Evolutionary conservation across 2,888 invertebrate genomes (phyloP), one percentile per base, ranked within the genome.

Genomic region (Pyrrhia umbra): DNA sequence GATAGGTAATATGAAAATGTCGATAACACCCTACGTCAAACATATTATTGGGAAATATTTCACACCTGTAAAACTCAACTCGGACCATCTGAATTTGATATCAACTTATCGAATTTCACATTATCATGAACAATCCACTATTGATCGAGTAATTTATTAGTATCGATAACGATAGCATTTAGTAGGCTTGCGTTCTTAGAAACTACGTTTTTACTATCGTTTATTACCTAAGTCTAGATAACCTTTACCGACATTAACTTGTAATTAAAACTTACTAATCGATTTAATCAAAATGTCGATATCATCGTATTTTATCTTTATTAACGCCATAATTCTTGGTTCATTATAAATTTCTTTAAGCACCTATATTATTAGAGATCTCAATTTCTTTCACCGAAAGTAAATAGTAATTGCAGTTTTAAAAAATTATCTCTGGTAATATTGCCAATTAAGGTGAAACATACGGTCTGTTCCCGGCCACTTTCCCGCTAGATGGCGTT

Each of bases 41-140:
- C 3, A 4, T 1, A 8, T 10, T 52, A 20, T 13, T 42, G 23
- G 15, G 47, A 23, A 42, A 21, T 6, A 49, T 49, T 49, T 13
- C n/a, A 20, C 13, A 55, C 13, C 10, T 20, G 16, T 52, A 10
- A 20, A 57, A 18, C 18, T 8, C 1, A 25, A 16, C 13, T 16
- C 15, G 25, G 18, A 54, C 18, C 9, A 40, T 46, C n/a, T 13
- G 23, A 27, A 34, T 34, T 15, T 6, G 18, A 8, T 52, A 55
- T 54, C 27, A 51, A n/a, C 10, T 34, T 62, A 62, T 58, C 59
- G 39, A 37, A 47, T 55, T 66, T 30, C 42, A 59, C 55, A 39
- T 69, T 77, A 60, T 63, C 55, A 52, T 23, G 54, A 75, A 50
- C 78, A 60, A 68, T 76, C 73, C 15, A 34, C 43, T 52, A 57